Evolutionary conservation across 2,888 invertebrate species (phyloP).

Genomic region (Myopa testacea): DNA sequence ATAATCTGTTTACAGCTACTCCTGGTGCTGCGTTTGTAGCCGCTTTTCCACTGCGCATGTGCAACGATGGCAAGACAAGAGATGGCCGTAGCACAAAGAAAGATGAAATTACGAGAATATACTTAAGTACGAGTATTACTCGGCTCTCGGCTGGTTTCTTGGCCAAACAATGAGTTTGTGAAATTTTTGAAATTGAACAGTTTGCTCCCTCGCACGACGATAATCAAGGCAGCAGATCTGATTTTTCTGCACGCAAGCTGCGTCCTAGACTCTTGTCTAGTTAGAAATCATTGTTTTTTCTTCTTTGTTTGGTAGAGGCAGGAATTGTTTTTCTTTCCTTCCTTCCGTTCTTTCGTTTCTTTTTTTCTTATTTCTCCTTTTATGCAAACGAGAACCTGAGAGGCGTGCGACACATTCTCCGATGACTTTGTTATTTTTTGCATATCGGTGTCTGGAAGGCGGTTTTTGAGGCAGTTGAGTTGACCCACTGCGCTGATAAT

Average conservation of each 20-base stretch:
- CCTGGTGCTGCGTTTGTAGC: constrained; percentile 40
- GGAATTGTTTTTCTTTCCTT: neutral
- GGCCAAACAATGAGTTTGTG: constrained; percentile 10
- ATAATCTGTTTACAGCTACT: constrained; percentile 56
- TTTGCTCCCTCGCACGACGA: neutral
- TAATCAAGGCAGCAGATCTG: constrained; percentile 25
- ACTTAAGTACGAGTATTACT: neutral
- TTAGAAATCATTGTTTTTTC: constrained; percentile 8
- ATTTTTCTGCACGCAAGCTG: constrained; percentile 33
- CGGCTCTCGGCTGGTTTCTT: neutral
- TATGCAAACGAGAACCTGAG: constrained; percentile 48
- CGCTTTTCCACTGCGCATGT: constrained; percentile 40
- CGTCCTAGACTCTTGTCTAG: constrained; percentile 13
- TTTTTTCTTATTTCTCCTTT: neutral
- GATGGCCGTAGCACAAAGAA: neutral
- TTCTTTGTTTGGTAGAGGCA: constrained; percentile 9
- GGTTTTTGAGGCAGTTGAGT: neutral
- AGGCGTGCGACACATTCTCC: constrained; percentile 58
- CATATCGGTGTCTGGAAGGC: neutral
- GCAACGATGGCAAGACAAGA: constrained; percentile 15
- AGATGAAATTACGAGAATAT: constrained; percentile 37
- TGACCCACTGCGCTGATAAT: constrained; percentile 56
- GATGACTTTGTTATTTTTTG: constrained; percentile 25
- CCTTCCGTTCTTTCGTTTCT: neutral
- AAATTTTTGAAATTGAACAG: neutral